Conservation (phyloP, 1,140 invertebrate species). For the Ridgeia piscesae region DNA sequence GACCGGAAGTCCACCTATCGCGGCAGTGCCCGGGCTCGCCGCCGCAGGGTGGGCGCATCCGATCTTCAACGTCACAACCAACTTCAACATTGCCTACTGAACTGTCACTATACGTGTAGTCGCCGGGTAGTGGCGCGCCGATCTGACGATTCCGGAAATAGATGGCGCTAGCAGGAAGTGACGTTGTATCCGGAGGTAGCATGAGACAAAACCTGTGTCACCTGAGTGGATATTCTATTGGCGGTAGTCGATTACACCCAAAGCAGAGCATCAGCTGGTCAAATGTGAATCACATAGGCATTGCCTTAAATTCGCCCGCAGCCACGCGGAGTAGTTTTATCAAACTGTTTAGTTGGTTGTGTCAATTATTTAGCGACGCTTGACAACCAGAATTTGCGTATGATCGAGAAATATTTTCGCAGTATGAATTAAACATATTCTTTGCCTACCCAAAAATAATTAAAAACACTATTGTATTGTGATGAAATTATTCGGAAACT, state of each 20-base stretch:
- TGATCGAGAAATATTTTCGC: too few species aligned
- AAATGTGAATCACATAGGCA: neutral
- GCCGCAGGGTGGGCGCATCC: conserved; percentile 5
- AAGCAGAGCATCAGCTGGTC: neutral
- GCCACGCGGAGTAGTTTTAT: too few species aligned
- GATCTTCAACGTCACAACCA: neutral
- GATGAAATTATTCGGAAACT: neutral
- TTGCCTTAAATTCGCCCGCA: neutral
- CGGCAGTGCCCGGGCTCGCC: neutral
- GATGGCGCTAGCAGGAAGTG: neutral
- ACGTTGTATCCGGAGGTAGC: neutral
- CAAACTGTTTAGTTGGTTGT: too few species aligned
- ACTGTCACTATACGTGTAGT: neutral
- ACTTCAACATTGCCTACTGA: neutral
- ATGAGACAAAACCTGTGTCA: neutral
- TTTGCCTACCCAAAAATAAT: too few species aligned
- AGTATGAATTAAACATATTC: too few species aligned
- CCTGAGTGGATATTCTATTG: neutral
- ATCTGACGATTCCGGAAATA: neutral
- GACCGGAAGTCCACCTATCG: neutral
- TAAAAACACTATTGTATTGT: neutral
- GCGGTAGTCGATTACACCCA: neutral
- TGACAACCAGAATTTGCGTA: too few species aligned
- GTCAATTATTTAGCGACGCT: too few species aligned
- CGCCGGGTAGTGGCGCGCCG: too few species aligned